phyloP scores from a whole-genome alignment of 2,113 vertebrate genomes.

The Clarias magur region DNA sequence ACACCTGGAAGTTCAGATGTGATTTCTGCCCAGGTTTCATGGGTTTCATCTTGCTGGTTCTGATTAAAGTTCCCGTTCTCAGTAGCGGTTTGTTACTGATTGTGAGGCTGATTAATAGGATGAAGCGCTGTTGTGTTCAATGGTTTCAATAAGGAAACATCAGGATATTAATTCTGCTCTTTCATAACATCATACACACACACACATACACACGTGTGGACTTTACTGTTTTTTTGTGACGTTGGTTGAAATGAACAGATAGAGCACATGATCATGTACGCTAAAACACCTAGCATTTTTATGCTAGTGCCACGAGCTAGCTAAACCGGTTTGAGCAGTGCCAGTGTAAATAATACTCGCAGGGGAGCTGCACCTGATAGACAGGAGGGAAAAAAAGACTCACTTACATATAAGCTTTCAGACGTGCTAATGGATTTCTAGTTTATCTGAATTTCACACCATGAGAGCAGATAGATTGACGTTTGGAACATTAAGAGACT shows the following conservation, averaged over 20 bases:
- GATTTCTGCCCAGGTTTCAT: neutral
- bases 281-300: neutral
- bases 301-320: neutral
- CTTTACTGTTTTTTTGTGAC: neutral
- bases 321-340: neutral
- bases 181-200: neutral
- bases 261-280: neutral
- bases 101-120: neutral
- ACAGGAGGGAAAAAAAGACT: neutral
- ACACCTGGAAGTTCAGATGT: neutral
- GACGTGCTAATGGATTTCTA: neutral
- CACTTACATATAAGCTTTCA: neutral
- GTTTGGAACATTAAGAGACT: neutral
- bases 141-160: neutral
- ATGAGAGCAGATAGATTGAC: neutral
- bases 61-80: neutral
- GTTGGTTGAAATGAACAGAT: neutral
- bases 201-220: too few species aligned
- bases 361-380: neutral
- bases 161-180: neutral
- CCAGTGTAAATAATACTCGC: neutral
- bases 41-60: too few species aligned
- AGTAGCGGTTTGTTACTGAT: neutral
- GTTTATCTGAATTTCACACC: neutral
- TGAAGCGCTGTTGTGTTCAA: neutral